phyloP scores from a whole-genome alignment of 1,140 invertebrate species.

The Thrips palmi region DNA sequence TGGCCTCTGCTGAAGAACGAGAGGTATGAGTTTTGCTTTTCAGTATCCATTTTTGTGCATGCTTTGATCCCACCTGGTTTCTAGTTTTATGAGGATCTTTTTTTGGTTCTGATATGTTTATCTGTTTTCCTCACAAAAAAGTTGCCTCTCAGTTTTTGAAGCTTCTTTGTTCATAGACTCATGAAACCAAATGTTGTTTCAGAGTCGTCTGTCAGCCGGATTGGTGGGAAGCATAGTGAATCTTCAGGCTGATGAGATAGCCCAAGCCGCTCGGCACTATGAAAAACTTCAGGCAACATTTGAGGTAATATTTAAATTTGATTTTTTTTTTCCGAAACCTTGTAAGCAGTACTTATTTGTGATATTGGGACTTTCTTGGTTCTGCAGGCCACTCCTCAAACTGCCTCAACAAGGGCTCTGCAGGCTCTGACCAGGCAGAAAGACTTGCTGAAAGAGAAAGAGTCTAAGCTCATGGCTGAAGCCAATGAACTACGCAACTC shows the following conservation, averaged over 20 bases:
- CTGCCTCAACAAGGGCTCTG: slow-evolving; percentile 1
- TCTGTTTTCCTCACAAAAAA: neutral
- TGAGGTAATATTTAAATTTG: slow-evolving; percentile 18
- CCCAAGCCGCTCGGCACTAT: slow-evolving; percentile 33
- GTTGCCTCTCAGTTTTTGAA: too few relatives aligned
- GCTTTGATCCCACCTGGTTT: neutral
- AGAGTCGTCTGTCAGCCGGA: slow-evolving; percentile 22
- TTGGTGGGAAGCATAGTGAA: slow-evolving; percentile 27
- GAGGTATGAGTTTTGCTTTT: slow-evolving; percentile 24
- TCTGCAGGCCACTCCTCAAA: slow-evolving; percentile 7
- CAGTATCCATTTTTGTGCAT: slow-evolving; percentile 10
- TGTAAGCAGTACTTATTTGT: too few relatives aligned
- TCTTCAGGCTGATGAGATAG: slow-evolving; percentile 31
- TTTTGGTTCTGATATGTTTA: too few relatives aligned
- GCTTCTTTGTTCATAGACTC: slow-evolving; percentile 2
- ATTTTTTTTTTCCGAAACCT: slow-evolving; percentile 6
- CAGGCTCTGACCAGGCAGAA: slow-evolving; percentile 3
- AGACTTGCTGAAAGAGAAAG: slow-evolving; percentile 7
- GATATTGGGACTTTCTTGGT: slow-evolving; percentile 1
- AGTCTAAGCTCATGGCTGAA: slow-evolving; percentile 7
- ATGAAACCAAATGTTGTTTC: slow-evolving; percentile 1
- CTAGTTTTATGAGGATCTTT: too few relatives aligned
- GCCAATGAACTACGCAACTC: slow-evolving; percentile 6
- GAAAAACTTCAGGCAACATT: slow-evolving; percentile 26
- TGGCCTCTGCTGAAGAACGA: slow-evolving; percentile 23